Percentiles rank a stretch among this genome's conserved stretches.
These are phyloP conservation scores for Mesorhabditis spiculigera DNA, from an alignment of 2,888 invertebrate species.

Conservation along the genomic window DNA sequence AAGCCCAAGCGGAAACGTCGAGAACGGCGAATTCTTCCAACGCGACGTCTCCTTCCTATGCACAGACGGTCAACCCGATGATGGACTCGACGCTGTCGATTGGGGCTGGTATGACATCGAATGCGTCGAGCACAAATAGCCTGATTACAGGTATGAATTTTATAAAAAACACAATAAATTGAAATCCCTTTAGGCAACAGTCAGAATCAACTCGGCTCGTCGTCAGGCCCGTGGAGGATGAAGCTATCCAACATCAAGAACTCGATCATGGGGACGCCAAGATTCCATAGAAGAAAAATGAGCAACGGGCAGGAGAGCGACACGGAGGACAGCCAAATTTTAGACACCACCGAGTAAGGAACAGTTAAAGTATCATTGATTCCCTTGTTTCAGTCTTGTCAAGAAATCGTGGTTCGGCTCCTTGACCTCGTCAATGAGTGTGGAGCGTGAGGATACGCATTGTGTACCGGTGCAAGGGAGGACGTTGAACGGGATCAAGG, in stretches of 20 bases:
- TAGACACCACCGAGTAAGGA: conserved; percentile 55
- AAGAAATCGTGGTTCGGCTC: conserved; percentile 99
- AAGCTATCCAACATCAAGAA: conserved; percentile 90
- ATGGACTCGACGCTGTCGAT: conserved; percentile 23
- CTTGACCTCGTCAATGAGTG: conserved; percentile 74
- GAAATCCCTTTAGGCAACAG: conserved; percentile 24
- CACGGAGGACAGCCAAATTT: conserved; percentile 53
- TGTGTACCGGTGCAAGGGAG: conserved; percentile 93
- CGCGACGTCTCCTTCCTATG: background rate
- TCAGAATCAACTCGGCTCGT: conserved; percentile 32
- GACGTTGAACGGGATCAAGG: conserved; percentile 91
- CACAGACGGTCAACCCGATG: conserved; percentile 13
- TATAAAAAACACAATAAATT: background rate
- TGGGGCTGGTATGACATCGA: conserved; percentile 31
- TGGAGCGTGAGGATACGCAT: conserved; percentile 90
- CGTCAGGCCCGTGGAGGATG: conserved; percentile 74
- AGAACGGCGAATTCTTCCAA: background rate
- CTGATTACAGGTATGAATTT: conserved; percentile 25
- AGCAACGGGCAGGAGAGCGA: conserved; percentile 62
- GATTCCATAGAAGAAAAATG: conserved; percentile 91
- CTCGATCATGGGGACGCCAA: conserved; percentile 89
- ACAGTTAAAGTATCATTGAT: background rate
- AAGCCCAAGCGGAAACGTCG: background rate
- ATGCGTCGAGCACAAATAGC: conserved; percentile 41
- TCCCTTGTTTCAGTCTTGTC: conserved; percentile 67